Percentiles rank a stretch among this genome's conserved stretches.
These are phyloP conservation scores for Galendromus occidentalis DNA, from an alignment of 1,140 invertebrate genomes.

Conservation along the genomic window DNA sequence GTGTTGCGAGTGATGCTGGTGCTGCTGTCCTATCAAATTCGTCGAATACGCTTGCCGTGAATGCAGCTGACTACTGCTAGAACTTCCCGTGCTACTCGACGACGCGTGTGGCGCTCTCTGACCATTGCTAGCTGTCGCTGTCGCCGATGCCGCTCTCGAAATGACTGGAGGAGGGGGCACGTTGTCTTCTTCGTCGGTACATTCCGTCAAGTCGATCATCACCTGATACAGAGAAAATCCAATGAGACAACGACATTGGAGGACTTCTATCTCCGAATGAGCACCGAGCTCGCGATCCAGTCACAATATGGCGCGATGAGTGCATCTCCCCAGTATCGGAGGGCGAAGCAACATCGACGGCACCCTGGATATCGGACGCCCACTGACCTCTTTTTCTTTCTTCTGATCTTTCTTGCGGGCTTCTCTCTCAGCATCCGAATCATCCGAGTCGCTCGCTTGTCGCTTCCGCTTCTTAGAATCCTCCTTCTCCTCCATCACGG, in stretches of 20 bases:
- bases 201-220: slow-evolving; percentile 5
- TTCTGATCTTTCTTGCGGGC: not conserved
- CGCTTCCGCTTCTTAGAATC: slow-evolving; percentile 19
- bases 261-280: no score
- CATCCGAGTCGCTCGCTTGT: not conserved
- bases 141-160: not conserved
- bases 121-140: not conserved
- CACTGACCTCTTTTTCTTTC: no score
- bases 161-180: not conserved
- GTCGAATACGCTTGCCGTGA: not conserved
- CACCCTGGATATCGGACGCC: no score
- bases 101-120: not conserved
- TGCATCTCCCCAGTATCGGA: no score
- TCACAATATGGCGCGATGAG: no score
- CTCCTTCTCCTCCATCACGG: slow-evolving; percentile 35
- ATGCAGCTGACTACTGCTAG: not conserved
- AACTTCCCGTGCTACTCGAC: not conserved
- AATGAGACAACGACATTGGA: no score
- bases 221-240: not conserved
- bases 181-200: slow-evolving; percentile 3
- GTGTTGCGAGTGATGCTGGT: not conserved
- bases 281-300: no score
- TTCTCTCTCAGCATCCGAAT: not conserved
- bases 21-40: not conserved
- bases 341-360: no score